phyloP scores from a whole-genome alignment of 1,140 invertebrate species.

The Cardiocondyla obscurior region DNA sequence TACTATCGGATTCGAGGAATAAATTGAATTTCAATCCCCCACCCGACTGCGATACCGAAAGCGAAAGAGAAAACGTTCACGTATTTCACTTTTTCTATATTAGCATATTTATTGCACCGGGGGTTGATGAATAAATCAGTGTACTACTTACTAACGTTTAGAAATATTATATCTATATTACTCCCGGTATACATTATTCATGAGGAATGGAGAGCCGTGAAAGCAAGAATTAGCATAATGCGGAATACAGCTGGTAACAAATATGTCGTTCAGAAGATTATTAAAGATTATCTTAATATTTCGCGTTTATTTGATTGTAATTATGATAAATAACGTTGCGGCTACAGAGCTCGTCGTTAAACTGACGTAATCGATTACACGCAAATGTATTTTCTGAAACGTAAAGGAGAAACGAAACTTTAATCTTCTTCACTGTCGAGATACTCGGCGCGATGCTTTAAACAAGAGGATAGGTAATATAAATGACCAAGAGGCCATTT shows the following conservation, averaged over 20 bases:
- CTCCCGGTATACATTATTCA: conserved; percentile 12
- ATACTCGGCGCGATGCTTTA: neutral
- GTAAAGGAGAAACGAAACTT: conserved; percentile 20
- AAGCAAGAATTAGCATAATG: conserved; percentile 32
- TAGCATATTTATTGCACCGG: conserved; percentile 1
- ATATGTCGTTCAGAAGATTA: neutral
- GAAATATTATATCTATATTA: conserved; percentile 22
- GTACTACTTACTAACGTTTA: conserved; percentile 23
- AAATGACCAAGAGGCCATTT: conserved; percentile 22
- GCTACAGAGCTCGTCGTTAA: neutral
- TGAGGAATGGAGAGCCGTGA: neutral
- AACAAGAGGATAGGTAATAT: conserved; percentile 16
- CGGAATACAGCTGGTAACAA: neutral
- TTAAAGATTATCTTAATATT: conserved; percentile 1
- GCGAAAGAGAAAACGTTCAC: neutral
- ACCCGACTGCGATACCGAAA: neutral
- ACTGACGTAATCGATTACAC: conserved; percentile 28
- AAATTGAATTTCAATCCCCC: neutral
- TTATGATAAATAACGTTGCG: neutral
- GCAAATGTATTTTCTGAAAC: conserved; percentile 23
- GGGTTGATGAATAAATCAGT: conserved; percentile 32
- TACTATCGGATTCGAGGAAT: neutral
- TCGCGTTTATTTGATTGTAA: neutral
- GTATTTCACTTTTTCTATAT: neutral
- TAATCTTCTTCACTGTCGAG: conserved; percentile 52